Conservation (phyloP, 2,888 invertebrate genomes). For the Chromoteleia sp. region DNA sequence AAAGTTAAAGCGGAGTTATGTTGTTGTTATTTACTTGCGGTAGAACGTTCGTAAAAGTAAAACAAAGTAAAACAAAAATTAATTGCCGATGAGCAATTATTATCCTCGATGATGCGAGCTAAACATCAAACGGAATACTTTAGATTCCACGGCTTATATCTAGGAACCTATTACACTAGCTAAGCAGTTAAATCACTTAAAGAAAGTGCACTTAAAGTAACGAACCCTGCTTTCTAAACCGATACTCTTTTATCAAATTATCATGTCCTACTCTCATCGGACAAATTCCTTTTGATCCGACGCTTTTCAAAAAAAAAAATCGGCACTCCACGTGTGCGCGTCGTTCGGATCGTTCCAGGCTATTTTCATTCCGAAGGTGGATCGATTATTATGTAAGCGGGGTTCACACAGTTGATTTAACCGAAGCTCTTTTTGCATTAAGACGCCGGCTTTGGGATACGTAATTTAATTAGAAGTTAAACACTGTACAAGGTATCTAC, state of each 20-base stretch:
- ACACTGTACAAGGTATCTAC: constrained; percentile 77
- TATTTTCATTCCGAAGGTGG: constrained; percentile 65
- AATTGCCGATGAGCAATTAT: neutral
- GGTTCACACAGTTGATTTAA: constrained; percentile 79
- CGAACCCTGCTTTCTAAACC: constrained; percentile 34
- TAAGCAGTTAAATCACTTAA: constrained; percentile 51
- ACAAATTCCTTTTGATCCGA: constrained; percentile 15
- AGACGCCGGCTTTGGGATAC: constrained; percentile 77
- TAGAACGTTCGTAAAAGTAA: constrained; percentile 11
- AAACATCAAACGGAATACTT: constrained; percentile 33
- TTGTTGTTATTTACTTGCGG: constrained; percentile 27
- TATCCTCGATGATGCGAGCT: neutral
- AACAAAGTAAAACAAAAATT: constrained; percentile 16
- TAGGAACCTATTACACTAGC: constrained; percentile 38
- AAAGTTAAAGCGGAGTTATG: constrained; percentile 40
- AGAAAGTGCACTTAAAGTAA: constrained; percentile 55
- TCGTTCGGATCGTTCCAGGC: neutral
- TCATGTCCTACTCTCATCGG: constrained; percentile 20
- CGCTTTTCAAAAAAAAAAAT: constrained; percentile 18
- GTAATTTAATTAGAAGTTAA: constrained; percentile 81
- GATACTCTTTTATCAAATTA: constrained; percentile 47
- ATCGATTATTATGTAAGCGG: constrained; percentile 78
- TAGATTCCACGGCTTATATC: constrained; percentile 7
- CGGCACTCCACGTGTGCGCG: neutral
- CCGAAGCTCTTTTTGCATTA: constrained; percentile 74